Conservation (phyloP, 2,113 vertebrate genomes). For the Calidris pygmaea region DNA sequence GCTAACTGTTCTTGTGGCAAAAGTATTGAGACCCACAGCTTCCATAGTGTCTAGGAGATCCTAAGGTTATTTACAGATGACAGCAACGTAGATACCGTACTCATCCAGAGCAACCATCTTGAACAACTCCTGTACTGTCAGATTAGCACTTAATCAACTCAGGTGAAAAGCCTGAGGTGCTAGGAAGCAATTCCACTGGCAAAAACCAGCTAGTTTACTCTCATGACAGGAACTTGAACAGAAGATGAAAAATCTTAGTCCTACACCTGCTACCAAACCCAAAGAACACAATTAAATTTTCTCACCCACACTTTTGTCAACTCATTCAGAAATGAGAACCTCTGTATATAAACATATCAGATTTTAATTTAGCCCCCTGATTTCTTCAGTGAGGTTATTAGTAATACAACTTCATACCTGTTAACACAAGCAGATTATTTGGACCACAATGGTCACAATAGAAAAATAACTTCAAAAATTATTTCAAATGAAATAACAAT, state of each 20-base stretch:
- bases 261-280: not conserved
- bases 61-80: not conserved
- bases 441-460: not conserved
- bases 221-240: not conserved
- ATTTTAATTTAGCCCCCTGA: not conserved
- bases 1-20: not conserved
- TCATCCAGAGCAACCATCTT: not conserved
- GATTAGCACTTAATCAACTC: not conserved
- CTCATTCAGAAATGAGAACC: not conserved
- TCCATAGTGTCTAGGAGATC: not conserved
- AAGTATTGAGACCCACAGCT: not conserved
- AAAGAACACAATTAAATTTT: not conserved
- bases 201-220: not conserved
- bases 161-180: not conserved
- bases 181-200: not conserved
- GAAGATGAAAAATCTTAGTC: not conserved
- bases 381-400: not conserved
- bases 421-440: not conserved
- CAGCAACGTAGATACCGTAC: not conserved
- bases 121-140: not conserved
- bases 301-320: not conserved
- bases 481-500: not conserved
- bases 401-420: not conserved
- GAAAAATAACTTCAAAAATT: not conserved
- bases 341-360: not conserved